A percentile compares a stretch with the other conserved stretches of the same genome.
phyloP scores from a whole-genome alignment of 2,888 invertebrate species.

The Archaeoteleia sp. region DNA sequence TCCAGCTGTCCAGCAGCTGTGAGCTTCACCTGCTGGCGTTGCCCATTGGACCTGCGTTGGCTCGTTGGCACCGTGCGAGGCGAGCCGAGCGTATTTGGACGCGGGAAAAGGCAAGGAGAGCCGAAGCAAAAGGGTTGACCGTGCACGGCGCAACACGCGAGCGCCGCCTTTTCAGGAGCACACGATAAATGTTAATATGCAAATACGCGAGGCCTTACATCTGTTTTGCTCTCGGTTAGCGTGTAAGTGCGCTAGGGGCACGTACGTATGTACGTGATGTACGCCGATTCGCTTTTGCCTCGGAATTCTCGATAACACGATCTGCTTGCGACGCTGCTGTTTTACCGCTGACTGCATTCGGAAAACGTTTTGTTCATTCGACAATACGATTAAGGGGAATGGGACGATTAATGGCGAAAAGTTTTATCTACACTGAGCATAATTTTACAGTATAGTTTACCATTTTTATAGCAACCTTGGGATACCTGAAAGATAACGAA shows the following conservation, averaged over 20 bases:
- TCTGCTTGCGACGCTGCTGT: conserved; percentile 9
- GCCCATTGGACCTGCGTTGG: conserved; percentile 19
- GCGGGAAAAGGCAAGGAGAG: conserved; percentile 38
- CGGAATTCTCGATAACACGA: conserved; percentile 30
- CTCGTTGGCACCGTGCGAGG: conserved; percentile 17
- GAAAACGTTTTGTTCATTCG: conserved; percentile 21
- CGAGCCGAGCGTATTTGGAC: conserved; percentile 31
- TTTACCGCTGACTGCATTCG: conserved; percentile 20
- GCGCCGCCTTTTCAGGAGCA: conserved; percentile 50
- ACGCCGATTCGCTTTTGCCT: conserved; percentile 24
- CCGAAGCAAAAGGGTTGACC: conserved; percentile 28
- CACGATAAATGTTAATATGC: conserved; percentile 53
- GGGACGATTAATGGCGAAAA: too few relatives aligned
- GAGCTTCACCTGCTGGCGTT: conserved; percentile 70
- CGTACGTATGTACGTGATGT: conserved; percentile 22
- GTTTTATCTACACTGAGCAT: too few relatives aligned
- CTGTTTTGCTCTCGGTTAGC: conserved; percentile 45
- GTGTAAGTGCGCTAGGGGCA: conserved; percentile 39
- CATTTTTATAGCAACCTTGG: too few relatives aligned
- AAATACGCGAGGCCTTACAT: conserved; percentile 48
- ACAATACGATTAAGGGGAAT: conserved; percentile 19
- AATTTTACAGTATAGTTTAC: too few relatives aligned
- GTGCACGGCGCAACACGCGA: conserved; percentile 38
- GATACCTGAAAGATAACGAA: too few relatives aligned
- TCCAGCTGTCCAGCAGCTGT: conserved; percentile 67